Base-by-base conservation (phyloP, 2,888 invertebrate species). In the Euphydryas editha region DNA sequence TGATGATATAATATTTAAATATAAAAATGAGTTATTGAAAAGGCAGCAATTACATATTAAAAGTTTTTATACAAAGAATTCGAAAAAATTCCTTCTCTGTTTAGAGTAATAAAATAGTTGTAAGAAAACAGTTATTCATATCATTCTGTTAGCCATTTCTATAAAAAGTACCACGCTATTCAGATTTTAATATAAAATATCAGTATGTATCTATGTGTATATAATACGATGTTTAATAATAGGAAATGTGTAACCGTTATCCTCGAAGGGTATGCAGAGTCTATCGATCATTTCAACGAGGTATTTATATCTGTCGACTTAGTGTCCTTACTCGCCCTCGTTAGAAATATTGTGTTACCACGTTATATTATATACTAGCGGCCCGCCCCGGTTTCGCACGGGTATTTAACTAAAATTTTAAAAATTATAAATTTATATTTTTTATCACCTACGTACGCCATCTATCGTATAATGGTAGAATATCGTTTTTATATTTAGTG, bases 261-360 rank as follows among this genome's bases (percentile, higher is more conserved):
- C 49, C 57, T 7, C 24, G 24, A 42, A 21, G 42, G 42, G 47
- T 59, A 24, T 51, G 49, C 44, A 39, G 58, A 42, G 49, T 47
- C 24, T 42, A 69, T 69, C 69, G 57, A 66, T 69, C 63, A 66
- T 37, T 66, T 60, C 20, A 58, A 47, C 63, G 21, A 60, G 46
- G 17, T 58, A 62, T 62, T 68, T 64, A 64, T 61, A 58, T 58
- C 47, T 62, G 61, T 62, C 55, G 49, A n/a, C 62, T 56, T 42
- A 54, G 58, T 46, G 18, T 47, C 51, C 44, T 24, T 24, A 49
- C 46, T 51, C 24, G 17, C 49, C 49, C 49, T 51, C 21, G 49
- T 51, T 51, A 49, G 13, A 15, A 15, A 15, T 21, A 49, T 21
- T 49, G 24, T 49, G 6, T 47, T 47, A 2, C 15, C 13, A 20